A percentile compares a stretch with the other conserved stretches of the same genome.
phyloP scores from a whole-genome alignment of 2,888 invertebrate species.

The Caenorhabditis macrosperma region DNA sequence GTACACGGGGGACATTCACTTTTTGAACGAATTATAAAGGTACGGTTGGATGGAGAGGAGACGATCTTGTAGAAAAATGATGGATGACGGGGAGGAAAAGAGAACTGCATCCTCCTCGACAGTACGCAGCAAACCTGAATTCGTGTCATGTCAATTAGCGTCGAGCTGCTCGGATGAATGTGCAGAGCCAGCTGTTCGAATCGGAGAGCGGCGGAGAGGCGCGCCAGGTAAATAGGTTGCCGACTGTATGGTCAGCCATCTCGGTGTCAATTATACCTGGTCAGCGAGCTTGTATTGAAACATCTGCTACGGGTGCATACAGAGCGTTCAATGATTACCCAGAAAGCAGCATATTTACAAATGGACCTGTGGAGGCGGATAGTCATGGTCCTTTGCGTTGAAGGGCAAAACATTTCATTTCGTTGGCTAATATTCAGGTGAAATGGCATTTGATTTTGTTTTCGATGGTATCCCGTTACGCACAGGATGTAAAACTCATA shows the following conservation, averaged over 20 bases:
- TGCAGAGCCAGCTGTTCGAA: conserved; percentile 53
- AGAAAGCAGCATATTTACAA: conserved; percentile 27
- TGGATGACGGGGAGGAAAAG: conserved; percentile 21
- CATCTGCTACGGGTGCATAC: conserved; percentile 51
- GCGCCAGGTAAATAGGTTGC: conserved; percentile 52
- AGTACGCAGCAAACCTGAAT: conserved; percentile 29
- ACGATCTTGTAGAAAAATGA: conserved; percentile 25
- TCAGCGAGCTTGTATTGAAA: conserved; percentile 52
- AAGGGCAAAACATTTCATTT: background rate
- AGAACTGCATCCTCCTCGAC: conserved; percentile 13
- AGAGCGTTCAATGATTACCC: conserved; percentile 32
- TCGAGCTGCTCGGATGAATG: conserved; percentile 42
- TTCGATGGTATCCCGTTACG: conserved; percentile 32
- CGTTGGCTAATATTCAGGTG: background rate
- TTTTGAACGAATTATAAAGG: conserved; percentile 47
- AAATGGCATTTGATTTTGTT: conserved; percentile 37
- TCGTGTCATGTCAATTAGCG: conserved; percentile 51
- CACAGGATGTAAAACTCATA: conserved; percentile 34
- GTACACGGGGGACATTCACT: conserved; percentile 18
- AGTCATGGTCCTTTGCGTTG: background rate
- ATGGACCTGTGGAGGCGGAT: background rate
- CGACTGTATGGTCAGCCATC: conserved; percentile 52
- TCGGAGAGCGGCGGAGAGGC: conserved; percentile 8
- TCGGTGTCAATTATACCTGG: conserved; percentile 55
- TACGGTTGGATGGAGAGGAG: conserved; percentile 45